Percentiles rank a stretch among this genome's conserved stretches.
Conservation (phyloP, 1,140 invertebrate species). For the Palaemon carinicauda region DNA sequence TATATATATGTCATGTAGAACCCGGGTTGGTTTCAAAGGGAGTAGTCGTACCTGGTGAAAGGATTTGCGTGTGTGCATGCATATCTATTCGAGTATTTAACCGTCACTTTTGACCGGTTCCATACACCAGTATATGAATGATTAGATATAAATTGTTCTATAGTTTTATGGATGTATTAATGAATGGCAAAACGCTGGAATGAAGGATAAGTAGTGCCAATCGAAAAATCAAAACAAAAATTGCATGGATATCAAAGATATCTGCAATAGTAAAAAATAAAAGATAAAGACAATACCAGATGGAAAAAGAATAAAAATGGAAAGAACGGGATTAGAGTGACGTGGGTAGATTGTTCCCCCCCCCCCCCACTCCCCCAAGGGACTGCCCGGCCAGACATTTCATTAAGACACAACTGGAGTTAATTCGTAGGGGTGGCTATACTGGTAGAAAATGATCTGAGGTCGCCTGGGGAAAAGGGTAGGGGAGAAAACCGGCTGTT, state of each 20-base stretch:
- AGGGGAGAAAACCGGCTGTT: neutral
- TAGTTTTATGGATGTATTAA: too few relatives aligned
- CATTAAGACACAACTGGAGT: constrained; percentile 16
- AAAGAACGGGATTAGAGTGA: neutral
- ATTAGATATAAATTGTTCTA: too few relatives aligned
- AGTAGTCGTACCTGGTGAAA: too few relatives aligned
- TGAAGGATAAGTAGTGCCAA: neutral
- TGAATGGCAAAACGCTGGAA: neutral
- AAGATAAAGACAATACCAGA: neutral
- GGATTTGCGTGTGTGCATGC: too few relatives aligned
- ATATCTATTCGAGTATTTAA: too few relatives aligned
- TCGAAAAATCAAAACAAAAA: neutral
- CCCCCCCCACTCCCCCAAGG: neutral
- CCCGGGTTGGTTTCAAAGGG: too few relatives aligned
- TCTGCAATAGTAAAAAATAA: neutral
- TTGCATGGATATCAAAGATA: too few relatives aligned
- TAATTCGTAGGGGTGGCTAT: neutral
- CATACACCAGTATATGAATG: too few relatives aligned
- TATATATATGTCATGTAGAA: too few relatives aligned
- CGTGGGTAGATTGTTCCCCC: neutral
- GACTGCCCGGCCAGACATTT: constrained; percentile 12
- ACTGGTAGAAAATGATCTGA: neutral
- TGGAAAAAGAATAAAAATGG: neutral
- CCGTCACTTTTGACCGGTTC: too few relatives aligned
- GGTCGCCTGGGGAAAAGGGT: constrained; percentile 1